Base-by-base conservation (phyloP, 2,888 invertebrate species). In the Apeira syringaria region DNA sequence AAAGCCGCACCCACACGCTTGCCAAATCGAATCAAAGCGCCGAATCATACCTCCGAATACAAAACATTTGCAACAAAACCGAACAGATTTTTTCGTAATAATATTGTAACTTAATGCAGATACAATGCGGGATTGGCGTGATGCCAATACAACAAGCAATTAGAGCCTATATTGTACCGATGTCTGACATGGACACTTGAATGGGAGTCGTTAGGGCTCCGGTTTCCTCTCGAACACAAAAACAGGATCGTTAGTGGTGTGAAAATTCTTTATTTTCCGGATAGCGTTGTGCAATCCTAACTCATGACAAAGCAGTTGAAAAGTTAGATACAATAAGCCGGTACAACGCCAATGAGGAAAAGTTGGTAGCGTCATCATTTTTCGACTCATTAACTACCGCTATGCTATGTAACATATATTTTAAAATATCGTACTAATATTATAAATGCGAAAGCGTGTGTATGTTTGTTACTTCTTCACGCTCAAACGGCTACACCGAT, bases 81-180 rank as follows among this genome's bases (percentile, higher is more conserved):
- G 31, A 35, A 30, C 18, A 15, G 7, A 4, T 20, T 20, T 20
- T 20, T 7, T 20, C 20, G 20, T 20, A 20, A 20, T 20, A 20
- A 20, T 7, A 20, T 20, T 20, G 28, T 34, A 38, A 34, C 26
- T 35, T 44, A 43, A 41, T 49, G 44, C 49, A 45, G 49, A 46
- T 39, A 35, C 35, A 43, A 37, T 47, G 50, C 42, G 27, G 35
- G 45, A 53, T 51, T 58, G 58, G 58, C 56, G 13, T 15, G 13
- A 12, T 29, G 56, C 58, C 58, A 58, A 31, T 46, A 45, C 39
- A 40, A 46, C 47, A 48, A 50, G 50, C 59, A 59, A 59, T 60
- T 59, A 59, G 47, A 32, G 43, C 37, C 42, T 52, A 45, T 56
- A 56, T 40, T 34, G 46, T 48, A 45, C 44, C 46, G 32, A 49